These are phyloP conservation scores for Champsocephalus gunnari DNA, from an alignment of 2,797 vertebrate genomes.

Conservation along the genomic window DNA sequence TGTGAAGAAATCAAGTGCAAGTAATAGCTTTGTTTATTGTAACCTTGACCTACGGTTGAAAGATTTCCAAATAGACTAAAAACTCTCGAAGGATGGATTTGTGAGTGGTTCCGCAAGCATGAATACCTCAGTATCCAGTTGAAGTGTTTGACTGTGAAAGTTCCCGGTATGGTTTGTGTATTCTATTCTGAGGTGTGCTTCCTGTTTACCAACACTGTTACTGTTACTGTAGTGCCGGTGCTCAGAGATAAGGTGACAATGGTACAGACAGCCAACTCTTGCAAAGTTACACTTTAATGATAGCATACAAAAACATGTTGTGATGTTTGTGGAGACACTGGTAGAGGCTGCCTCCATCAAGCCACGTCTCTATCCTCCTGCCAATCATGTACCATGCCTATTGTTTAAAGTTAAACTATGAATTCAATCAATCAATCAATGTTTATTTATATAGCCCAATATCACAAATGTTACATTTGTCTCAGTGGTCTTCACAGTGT, in stretches of 20 bases:
- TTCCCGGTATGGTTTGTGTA: conserved; percentile 10
- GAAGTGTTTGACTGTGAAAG: neutral
- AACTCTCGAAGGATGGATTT: neutral
- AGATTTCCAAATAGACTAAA: neutral
- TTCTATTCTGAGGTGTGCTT: conserved; percentile 39
- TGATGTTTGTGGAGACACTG: conserved; percentile 26
- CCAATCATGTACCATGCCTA: neutral
- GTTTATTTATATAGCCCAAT: too few relatives aligned
- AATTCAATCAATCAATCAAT: too few relatives aligned
- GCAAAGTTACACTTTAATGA: conserved; percentile 47
- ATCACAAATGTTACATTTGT: too few relatives aligned
- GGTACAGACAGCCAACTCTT: neutral
- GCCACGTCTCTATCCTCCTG: conserved; percentile 9
- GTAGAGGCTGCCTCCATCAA: conserved; percentile 20
- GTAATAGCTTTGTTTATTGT: conserved; percentile 2
- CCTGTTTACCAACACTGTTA: conserved; percentile 26
- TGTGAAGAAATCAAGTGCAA: neutral
- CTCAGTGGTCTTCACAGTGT: too few relatives aligned
- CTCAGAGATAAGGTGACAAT: conserved; percentile 25
- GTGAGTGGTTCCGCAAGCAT: neutral
- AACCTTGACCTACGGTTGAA: conserved; percentile 14
- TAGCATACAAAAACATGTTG: neutral
- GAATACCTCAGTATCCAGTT: neutral
- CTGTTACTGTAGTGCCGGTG: conserved; percentile 7
- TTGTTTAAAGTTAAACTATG: conserved; percentile 5